A percentile compares a stretch with the other conserved stretches of the same genome.
phyloP scores from a whole-genome alignment of 2,797 vertebrate species.

The Loris lydekkerianus region DNA sequence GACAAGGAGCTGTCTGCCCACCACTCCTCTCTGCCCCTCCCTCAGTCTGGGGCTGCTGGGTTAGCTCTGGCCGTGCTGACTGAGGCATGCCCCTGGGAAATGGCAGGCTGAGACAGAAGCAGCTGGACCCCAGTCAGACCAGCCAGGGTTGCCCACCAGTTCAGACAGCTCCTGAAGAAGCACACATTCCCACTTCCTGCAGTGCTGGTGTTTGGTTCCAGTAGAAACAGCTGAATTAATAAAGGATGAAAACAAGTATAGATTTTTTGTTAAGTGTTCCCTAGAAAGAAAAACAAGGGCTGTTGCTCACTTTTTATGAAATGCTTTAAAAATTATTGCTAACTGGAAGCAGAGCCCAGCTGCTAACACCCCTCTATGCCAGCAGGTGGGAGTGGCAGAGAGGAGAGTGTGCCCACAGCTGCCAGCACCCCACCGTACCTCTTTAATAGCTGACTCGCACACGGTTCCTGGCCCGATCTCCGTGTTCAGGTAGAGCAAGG shows the following conservation, averaged over 20 bases:
- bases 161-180: not conserved
- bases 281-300: not conserved
- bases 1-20: not conserved
- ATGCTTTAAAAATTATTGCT: not conserved
- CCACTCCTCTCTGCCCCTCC: not conserved
- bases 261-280: not conserved
- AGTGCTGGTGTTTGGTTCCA: not conserved
- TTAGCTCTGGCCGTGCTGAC: too few relatives aligned
- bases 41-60: not conserved
- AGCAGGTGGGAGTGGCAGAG: too few relatives aligned
- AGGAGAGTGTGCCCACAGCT: rapidly evolving
- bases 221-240: not conserved
- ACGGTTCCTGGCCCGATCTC: slow-evolving; percentile 93
- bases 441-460: slow-evolving; percentile 90
- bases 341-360: not conserved
- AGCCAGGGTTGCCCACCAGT: not conserved
- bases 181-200: not conserved
- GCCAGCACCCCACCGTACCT: slow-evolving; percentile 88
- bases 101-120: not conserved
- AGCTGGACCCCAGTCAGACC: rapidly evolving
- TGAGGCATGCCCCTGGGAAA: rapidly evolving
- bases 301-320: not conserved
- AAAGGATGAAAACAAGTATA: not conserved
- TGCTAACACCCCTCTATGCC: rapidly evolving
- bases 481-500: slow-evolving; percentile 95